Conservation (phyloP, 2,888 invertebrate genomes). For the Pandemis heparana region DNA sequence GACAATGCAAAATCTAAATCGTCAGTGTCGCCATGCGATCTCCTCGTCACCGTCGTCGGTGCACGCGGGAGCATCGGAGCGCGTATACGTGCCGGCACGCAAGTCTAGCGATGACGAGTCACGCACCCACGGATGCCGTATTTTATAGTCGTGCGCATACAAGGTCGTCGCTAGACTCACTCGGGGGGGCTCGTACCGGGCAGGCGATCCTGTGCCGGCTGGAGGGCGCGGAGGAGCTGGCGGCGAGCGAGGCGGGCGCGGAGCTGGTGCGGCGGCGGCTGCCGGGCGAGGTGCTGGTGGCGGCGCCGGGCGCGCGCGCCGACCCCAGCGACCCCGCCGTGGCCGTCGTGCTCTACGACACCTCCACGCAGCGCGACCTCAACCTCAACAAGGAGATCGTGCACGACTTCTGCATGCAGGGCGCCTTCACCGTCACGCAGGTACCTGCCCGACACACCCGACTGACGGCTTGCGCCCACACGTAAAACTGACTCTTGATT, state of each 20-base stretch:
- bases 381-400: conserved; percentile 87
- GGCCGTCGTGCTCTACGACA: conserved; percentile 87
- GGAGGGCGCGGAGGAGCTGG: conserved; percentile 89
- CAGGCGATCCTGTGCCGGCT: conserved; percentile 89
- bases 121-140: no score
- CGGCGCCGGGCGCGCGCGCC: conserved; percentile 74
- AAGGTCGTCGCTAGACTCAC: no score
- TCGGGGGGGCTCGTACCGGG: no score
- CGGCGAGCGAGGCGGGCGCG: conserved; percentile 65
- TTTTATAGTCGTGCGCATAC: no score
- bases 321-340: conserved; percentile 81
- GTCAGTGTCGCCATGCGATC: no score
- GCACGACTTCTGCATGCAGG: conserved; percentile 78
- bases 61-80: no score
- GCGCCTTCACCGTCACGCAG: conserved; percentile 71
- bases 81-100: conserved; percentile 5
- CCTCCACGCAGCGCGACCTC: conserved; percentile 87
- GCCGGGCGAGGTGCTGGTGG: conserved; percentile 83
- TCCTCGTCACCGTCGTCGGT: no score
- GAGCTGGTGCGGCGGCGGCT: conserved; percentile 71
- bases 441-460: conserved; percentile 46
- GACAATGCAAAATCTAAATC: no score
- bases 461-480: no score
- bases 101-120: no score
- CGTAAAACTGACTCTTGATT: no score